A percentile compares a stretch with the other conserved stretches of the same genome.
phyloP scores from a whole-genome alignment of 2,113 vertebrate genomes.

The Edolisoma coerulescens region DNA sequence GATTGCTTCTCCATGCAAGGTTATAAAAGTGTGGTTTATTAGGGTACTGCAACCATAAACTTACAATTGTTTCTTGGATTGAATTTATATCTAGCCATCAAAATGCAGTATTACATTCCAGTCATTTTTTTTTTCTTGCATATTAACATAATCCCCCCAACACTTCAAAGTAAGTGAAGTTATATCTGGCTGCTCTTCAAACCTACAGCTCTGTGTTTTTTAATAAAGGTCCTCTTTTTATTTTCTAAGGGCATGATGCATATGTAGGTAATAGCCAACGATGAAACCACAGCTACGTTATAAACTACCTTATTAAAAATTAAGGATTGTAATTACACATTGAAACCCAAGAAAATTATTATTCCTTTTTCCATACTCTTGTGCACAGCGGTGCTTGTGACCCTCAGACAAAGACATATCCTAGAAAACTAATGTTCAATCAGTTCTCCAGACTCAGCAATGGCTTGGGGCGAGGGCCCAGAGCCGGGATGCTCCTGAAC shows the following conservation, averaged over 20 bases:
- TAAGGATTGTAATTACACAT: neutral
- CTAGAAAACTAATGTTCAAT: fast-evolving
- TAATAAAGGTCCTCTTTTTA: neutral
- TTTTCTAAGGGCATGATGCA: neutral
- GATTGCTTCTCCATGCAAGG: neutral
- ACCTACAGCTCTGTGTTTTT: neutral
- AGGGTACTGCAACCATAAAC: neutral
- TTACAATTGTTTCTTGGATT: neutral
- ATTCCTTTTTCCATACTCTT: neutral
- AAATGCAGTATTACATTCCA: neutral
- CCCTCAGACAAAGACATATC: neutral
- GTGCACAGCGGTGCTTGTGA: fast-evolving
- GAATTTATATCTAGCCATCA: conserved; percentile 32
- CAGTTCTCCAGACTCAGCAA: fast-evolving
- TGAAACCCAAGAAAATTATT: neutral
- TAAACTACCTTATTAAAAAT: neutral
- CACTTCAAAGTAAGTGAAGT: neutral
- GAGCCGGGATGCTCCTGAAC: neutral
- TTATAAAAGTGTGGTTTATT: conserved; percentile 49
- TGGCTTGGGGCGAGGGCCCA: fast-evolving
- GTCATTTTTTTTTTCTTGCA: neutral
- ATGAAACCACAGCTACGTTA: neutral
- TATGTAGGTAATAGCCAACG: fast-evolving
- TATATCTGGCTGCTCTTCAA: neutral
- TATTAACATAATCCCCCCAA: neutral